Conservation (phyloP, 2,888 invertebrate genomes). For the Lutraria lutraria region DNA sequence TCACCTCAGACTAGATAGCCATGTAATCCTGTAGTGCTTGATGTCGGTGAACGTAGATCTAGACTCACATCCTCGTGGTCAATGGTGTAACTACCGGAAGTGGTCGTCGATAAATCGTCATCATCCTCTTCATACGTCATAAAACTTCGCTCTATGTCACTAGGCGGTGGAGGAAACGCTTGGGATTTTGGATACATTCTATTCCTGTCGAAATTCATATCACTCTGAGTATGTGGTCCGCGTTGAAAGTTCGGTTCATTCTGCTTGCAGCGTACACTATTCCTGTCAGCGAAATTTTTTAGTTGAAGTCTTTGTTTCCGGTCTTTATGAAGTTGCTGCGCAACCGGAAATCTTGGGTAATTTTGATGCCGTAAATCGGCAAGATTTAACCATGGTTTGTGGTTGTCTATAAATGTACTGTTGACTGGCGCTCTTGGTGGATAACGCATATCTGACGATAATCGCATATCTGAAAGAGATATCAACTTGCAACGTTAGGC, state of each 20-base stretch:
- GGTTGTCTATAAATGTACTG: conserved; percentile 53
- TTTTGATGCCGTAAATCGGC: conserved; percentile 61
- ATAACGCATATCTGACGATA: conserved; percentile 52
- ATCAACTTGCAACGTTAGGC: not conserved
- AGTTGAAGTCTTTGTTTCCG: conserved; percentile 62
- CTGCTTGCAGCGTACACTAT: conserved; percentile 36
- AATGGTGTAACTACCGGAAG: conserved; percentile 76
- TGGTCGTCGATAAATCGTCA: conserved; percentile 75
- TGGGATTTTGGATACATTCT: conserved; percentile 53
- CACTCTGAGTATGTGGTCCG: conserved; percentile 56
- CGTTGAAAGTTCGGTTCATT: conserved; percentile 35
- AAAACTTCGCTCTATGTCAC: conserved; percentile 64
- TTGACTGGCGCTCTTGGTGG: conserved; percentile 45
- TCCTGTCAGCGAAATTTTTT: conserved; percentile 53
- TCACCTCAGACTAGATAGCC: conserved; percentile 60
- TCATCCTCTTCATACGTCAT: conserved; percentile 72
- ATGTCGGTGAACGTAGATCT: conserved; percentile 56
- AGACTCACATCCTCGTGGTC: conserved; percentile 71
- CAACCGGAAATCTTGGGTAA: conserved; percentile 57
- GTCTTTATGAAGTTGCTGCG: conserved; percentile 63
- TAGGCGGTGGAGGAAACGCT: conserved; percentile 57
- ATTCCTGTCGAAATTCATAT: conserved; percentile 49
- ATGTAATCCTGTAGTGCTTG: conserved; percentile 49
- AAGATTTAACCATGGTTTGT: conserved; percentile 65
- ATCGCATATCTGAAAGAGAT: conserved; percentile 46